Evolutionary conservation across 1,140 invertebrate species (phyloP).

Genomic region (Andricus grossulariae): DNA sequence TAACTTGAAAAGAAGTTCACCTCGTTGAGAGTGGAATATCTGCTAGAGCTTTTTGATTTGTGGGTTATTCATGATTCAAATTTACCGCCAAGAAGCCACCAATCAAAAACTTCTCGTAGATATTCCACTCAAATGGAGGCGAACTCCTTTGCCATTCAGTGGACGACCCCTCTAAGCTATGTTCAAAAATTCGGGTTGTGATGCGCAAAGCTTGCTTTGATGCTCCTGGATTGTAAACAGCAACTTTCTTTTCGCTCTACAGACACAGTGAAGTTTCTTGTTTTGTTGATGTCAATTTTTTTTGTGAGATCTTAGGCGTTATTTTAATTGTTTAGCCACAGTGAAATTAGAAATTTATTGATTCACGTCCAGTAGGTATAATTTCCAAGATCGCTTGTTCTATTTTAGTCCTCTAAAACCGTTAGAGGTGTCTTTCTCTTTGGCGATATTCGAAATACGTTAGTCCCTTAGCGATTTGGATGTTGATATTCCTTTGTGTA

Average conservation of each 20-base stretch:
- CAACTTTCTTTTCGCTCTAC: too few relatives aligned
- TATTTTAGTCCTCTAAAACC: neutral
- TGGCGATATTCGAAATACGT: neutral
- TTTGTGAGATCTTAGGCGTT: neutral
- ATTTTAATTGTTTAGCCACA: neutral
- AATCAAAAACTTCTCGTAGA: too few relatives aligned
- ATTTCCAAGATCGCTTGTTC: neutral
- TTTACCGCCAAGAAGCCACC: too few relatives aligned
- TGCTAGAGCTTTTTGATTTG: too few relatives aligned
- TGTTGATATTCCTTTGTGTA: conserved; percentile 8
- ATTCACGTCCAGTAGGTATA: neutral
- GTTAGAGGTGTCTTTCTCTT: neutral
- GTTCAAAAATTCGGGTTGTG: too few relatives aligned
- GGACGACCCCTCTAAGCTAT: too few relatives aligned
- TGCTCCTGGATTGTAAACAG: neutral
- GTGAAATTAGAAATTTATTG: neutral
- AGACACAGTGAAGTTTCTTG: neutral
- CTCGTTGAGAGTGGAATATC: too few relatives aligned
- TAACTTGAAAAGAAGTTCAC: too few relatives aligned
- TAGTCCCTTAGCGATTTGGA: neutral
- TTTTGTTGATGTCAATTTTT: neutral
- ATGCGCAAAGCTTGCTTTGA: too few relatives aligned
- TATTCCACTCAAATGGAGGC: too few relatives aligned
- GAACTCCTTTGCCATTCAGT: too few relatives aligned
- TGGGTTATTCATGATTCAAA: too few relatives aligned